Evolutionary conservation across 2,797 vertebrate genomes (phyloP).

Genomic region (Hemibagrus guttatus): DNA sequence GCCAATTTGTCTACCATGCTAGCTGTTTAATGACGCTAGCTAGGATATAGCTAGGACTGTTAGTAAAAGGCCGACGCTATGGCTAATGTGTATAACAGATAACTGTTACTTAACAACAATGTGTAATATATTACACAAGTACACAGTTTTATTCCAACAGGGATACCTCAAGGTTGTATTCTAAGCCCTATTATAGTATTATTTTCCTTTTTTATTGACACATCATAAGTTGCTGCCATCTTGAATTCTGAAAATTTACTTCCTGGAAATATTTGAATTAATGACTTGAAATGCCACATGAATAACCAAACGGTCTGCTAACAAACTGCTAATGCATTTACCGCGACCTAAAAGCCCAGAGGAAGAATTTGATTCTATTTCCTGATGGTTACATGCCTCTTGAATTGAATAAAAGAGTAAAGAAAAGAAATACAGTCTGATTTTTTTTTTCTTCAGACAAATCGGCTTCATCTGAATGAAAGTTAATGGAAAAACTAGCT

Average conservation of each 20-base stretch:
- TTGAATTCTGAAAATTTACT: not conserved
- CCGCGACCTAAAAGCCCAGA: not conserved
- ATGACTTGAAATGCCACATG: not conserved
- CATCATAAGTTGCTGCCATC: not conserved
- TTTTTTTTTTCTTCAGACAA: not conserved
- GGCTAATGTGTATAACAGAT: not conserved
- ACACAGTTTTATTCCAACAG: not conserved
- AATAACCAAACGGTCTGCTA: not conserved
- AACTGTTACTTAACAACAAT: not conserved
- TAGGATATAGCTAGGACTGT: not conserved
- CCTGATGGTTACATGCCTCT: not conserved
- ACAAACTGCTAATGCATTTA: not conserved
- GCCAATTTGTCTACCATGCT: not conserved
- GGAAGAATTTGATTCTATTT: not conserved
- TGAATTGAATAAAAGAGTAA: not conserved
- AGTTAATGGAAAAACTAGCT: slow-evolving; percentile 14
- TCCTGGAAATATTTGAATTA: not conserved
- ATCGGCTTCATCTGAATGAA: not conserved
- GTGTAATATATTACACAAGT: not conserved
- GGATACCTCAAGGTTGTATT: not conserved
- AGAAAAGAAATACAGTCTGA: not conserved
- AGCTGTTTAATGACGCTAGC: not conserved
- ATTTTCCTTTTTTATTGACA: not conserved
- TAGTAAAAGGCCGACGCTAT: not conserved
- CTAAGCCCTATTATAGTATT: not conserved